Percentiles rank a stretch among this genome's conserved stretches.
phyloP scores from a whole-genome alignment of 2,888 invertebrate genomes.

The Gnatocerus cornutus region DNA sequence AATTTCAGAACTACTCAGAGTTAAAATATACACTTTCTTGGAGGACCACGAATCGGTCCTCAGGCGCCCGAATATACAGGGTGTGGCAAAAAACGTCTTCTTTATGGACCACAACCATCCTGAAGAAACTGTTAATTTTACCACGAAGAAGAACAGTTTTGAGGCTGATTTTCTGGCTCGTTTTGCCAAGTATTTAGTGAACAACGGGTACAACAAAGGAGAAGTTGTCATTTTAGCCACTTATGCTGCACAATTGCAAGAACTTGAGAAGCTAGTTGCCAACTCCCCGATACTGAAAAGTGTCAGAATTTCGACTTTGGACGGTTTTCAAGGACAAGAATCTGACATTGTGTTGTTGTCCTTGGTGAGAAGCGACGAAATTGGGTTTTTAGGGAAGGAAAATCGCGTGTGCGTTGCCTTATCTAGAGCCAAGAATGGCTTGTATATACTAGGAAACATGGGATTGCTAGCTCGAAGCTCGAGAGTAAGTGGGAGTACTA shows the following conservation, averaged over 20 bases:
- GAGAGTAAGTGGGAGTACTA: not conserved
- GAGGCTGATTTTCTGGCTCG: conserved; percentile 46
- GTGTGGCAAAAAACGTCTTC: conserved; percentile 78
- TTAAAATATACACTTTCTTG: conserved; percentile 79
- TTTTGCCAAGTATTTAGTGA: conserved; percentile 26
- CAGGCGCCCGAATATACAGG: conserved; percentile 74
- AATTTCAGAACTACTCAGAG: conserved; percentile 76
- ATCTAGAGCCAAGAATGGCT: conserved; percentile 81
- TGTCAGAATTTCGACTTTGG: conserved; percentile 80
- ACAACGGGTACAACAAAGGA: conserved; percentile 11
- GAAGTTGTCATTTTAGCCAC: conserved; percentile 26
- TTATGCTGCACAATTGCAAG: conserved; percentile 19
- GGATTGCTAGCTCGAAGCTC: conserved; percentile 6
- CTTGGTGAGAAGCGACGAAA: conserved; percentile 84
- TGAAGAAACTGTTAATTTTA: conserved; percentile 21
- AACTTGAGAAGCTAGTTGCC: not conserved
- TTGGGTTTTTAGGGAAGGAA: conserved; percentile 81
- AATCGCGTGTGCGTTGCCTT: conserved; percentile 87
- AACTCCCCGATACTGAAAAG: conserved; percentile 66
- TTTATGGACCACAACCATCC: conserved; percentile 62
- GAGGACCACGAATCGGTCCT: conserved; percentile 76
- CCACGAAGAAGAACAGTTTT: conserved; percentile 64
- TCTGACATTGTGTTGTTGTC: conserved; percentile 85
- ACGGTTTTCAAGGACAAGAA: conserved; percentile 89
- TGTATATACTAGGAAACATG: conserved; percentile 86